Evolutionary conservation across 2,113 vertebrate genomes (phyloP), one percentile per base, ranked within the genome.

Genomic region (Thunnus thynnus): DNA sequence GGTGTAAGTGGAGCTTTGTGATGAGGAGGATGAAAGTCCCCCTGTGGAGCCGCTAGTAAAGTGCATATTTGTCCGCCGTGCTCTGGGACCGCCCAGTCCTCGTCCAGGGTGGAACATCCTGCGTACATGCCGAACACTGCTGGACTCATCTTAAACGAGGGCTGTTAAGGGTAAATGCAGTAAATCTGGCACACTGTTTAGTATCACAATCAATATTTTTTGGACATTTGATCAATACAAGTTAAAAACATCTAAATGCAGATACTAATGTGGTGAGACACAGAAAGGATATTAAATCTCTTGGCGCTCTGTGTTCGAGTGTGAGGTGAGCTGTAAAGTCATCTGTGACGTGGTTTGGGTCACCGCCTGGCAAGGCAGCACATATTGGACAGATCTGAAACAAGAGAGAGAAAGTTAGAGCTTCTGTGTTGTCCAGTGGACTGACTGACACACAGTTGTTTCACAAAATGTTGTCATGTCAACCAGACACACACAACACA

Each of bases 321-420:
- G 98, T 99, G 93, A 99, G 97, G 94, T 99, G 98, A 96, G 98
- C 98, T 94, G 98, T 97, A 86, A 99, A 99, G 95, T 99, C 98
- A 91, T 99, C 98, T 58, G 98, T 99, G 89, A 99, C 98, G 47
- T 99, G 98, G 97, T 99, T 99, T 1, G 98, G 98, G 94, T 99
- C 98, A 27, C 98, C 98, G 93, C 98, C 98, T 84, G 98, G 98
- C 95, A 99, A 97, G 61, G 98, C 98, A 89, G 98, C 98, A 93
- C 98, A 99, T 93, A 99, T 99, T 71, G 98, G 98, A 95, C 98
- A 99, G 87, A 99, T 99, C 98, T 99, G 96, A 83, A 96, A 95
- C 0, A 56, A 93, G 13, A 94, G 87, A 60, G 17, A 60, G 27
- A 17, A 16, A 0, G 25, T 32, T 2, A 36, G 4, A 52, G 16